Evolutionary conservation across 2,888 invertebrate species (phyloP).

Genomic region (Thelaira solivaga): DNA sequence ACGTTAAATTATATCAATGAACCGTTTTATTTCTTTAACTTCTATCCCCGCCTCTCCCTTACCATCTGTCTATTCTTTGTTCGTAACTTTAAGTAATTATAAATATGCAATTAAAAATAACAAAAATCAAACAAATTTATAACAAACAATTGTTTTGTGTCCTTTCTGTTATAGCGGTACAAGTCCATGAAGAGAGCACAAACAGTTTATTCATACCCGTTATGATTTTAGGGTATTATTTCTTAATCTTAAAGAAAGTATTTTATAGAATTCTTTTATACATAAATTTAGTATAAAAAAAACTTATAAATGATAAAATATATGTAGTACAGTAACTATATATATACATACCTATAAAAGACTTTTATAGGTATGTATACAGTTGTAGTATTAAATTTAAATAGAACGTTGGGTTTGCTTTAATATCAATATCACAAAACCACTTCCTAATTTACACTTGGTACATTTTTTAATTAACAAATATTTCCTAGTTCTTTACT

Average conservation of each 20-base stretch:
- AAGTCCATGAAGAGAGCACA: conserved; percentile 1
- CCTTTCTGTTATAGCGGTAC: conserved; percentile 32
- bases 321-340: conserved; percentile 44
- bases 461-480: no score
- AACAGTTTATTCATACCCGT: neutral
- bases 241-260: conserved; percentile 33
- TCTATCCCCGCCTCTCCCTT: conserved; percentile 7
- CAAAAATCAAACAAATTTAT: conserved; percentile 46
- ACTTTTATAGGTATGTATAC: no score
- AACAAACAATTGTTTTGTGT: conserved; percentile 31
- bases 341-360: no score
- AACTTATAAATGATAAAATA: conserved; percentile 27
- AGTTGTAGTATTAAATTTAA: no score
- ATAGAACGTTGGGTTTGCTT: no score
- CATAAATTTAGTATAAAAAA: conserved; percentile 45
- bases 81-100: conserved; percentile 62
- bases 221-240: conserved; percentile 34
- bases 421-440: no score
- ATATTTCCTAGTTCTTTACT: no score
- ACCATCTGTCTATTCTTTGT: conserved; percentile 31
- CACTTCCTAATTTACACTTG: no score
- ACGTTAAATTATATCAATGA: conserved; percentile 62
- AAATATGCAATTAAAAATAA: conserved; percentile 55
- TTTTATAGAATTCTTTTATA: conserved; percentile 52
- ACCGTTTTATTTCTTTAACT: conserved; percentile 37